Conservation (phyloP, 1,140 invertebrate genomes). For the Zaprionus ghesquierei region DNA sequence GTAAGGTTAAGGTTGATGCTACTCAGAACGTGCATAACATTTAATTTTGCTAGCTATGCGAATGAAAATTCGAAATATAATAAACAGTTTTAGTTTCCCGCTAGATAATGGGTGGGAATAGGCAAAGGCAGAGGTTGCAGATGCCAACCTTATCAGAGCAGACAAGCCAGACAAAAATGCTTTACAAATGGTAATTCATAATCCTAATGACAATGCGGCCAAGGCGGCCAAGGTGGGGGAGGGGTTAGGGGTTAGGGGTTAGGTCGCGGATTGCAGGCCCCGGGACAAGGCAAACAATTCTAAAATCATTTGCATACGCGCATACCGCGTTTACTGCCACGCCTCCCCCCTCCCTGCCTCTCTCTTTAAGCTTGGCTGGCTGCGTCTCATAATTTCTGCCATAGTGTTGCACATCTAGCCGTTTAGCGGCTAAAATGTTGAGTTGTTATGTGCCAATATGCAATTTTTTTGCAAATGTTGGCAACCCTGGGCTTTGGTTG, state of each 20-base stretch:
- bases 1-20: no score
- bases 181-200: constrained; percentile 69
- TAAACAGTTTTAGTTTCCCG: background rate
- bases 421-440: background rate
- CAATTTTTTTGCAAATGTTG: background rate
- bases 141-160: constrained; percentile 13
- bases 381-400: constrained; percentile 39
- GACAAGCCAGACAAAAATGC: constrained; percentile 50
- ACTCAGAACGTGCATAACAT: no score
- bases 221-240: background rate
- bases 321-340: background rate
- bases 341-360: background rate
- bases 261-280: background rate
- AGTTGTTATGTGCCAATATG: no score
- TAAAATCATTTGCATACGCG: constrained; percentile 58
- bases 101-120: background rate
- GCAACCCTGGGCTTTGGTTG: constrained; percentile 14
- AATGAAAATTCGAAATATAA: background rate
- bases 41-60: no score
- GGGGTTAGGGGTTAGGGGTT: background rate
- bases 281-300: constrained; percentile 39
- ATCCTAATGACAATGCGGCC: constrained; percentile 61
- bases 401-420: background rate
- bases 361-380: constrained; percentile 14
- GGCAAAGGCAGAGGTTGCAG: background rate